These are phyloP conservation scores for Nephrocerus scutellatus DNA, from an alignment of 2,888 invertebrate species.

Conservation along the genomic window DNA sequence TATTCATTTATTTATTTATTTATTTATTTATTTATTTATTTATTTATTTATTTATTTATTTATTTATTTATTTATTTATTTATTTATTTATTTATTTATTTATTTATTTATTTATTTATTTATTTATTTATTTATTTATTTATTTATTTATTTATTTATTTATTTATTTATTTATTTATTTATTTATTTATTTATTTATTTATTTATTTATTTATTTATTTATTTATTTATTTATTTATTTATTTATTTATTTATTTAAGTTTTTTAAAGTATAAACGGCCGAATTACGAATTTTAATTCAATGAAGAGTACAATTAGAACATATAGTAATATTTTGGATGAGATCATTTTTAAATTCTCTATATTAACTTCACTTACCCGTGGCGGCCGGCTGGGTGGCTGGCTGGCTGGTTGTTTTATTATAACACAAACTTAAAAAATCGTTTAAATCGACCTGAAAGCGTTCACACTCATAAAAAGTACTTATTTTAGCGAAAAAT, in stretches of 20 bases:
- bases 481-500: too few species aligned
- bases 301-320: too few species aligned
- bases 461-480: too few species aligned
- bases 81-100: slow-evolving; percentile 1
- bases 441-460: too few species aligned
- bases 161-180: slow-evolving; percentile 16
- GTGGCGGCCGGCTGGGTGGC: too few species aligned
- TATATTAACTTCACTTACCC: too few species aligned
- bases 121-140: slow-evolving; percentile 17
- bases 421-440: too few species aligned
- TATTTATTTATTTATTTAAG: slow-evolving; percentile 25
- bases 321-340: too few species aligned
- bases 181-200: slow-evolving; percentile 31
- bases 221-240: slow-evolving; percentile 22
- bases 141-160: slow-evolving; percentile 12
- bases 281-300: slow-evolving; percentile 20
- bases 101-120: slow-evolving; percentile 9
- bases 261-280: slow-evolving; percentile 23
- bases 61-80: slow-evolving; percentile 5
- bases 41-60: neutral
- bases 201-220: slow-evolving; percentile 23
- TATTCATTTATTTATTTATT: slow-evolving; percentile 6
- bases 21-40: slow-evolving; percentile 3
- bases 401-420: too few species aligned
- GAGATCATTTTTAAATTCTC: too few species aligned